Conservation (phyloP, 1,140 invertebrate species). For the Muscidifurax raptorellus region DNA sequence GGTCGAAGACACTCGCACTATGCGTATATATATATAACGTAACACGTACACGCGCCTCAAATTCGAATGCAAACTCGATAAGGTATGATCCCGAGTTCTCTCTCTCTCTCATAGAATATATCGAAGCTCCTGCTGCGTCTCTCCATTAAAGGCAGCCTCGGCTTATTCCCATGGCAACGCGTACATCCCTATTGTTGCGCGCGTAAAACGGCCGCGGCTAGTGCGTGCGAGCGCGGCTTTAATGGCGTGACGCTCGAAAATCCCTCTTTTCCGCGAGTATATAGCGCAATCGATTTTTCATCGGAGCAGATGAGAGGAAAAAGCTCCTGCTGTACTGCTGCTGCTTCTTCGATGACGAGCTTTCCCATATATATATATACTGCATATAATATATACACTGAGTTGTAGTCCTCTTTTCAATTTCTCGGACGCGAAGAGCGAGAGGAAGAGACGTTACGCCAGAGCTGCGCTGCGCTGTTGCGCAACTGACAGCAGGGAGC, state of each 20-base stretch:
- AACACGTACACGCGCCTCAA: neutral
- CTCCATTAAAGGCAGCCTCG: conserved; percentile 39
- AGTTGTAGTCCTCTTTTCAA: neutral
- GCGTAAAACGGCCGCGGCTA: conserved; percentile 54
- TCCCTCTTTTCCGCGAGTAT: conserved; percentile 23
- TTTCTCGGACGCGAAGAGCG: neutral
- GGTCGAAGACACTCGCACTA: neutral
- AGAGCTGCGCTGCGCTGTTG: neutral
- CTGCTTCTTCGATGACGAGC: neutral
- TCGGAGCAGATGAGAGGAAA: conserved; percentile 19
- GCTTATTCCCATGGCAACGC: conserved; percentile 51
- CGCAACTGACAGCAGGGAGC: neutral
- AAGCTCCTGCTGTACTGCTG: neutral
- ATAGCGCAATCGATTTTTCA: conserved; percentile 32
- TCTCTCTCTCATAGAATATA: neutral
- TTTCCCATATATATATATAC: too few relatives aligned
- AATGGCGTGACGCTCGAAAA: conserved; percentile 28
- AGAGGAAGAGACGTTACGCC: too few relatives aligned
- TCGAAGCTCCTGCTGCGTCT: neutral
- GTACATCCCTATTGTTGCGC: conserved; percentile 51
- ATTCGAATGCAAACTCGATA: conserved; percentile 49
- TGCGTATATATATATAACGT: neutral
- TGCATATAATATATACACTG: too few relatives aligned
- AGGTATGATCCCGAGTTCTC: neutral
- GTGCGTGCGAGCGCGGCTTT: conserved; percentile 32